phyloP scores from a whole-genome alignment of 2,113 vertebrate genomes.

The Rhinopomastus cyanomelas region DNA sequence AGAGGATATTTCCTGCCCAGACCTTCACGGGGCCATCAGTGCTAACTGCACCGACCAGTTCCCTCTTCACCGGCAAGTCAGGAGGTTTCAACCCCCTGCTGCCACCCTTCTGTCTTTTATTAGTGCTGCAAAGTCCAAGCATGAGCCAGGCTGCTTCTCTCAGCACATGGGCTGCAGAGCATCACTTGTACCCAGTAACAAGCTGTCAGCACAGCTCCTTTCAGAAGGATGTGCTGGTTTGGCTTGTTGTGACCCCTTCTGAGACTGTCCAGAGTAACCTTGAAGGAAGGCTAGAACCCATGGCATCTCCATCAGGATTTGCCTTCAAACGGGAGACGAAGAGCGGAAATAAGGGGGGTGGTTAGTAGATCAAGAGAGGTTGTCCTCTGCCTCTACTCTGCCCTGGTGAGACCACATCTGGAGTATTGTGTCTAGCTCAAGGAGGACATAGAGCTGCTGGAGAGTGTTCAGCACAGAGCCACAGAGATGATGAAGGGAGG shows the following conservation, averaged over 20 bases:
- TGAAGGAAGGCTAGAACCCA: neutral
- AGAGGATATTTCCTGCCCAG: neutral
- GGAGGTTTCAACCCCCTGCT: neutral
- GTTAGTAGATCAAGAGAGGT: too few relatives aligned
- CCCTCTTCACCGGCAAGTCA: neutral
- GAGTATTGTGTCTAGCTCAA: too few relatives aligned
- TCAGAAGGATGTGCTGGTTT: neutral
- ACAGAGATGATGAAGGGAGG: too few relatives aligned
- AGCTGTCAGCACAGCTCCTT: neutral
- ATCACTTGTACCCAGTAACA: neutral
- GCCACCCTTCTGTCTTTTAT: neutral
- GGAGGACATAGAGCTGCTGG: too few relatives aligned
- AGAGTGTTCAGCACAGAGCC: too few relatives aligned
- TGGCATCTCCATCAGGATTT: neutral
- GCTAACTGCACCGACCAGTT: neutral
- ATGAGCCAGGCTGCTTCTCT: neutral
- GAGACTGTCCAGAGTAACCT: neutral
- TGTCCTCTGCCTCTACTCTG: too few relatives aligned
- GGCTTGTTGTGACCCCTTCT: neutral
- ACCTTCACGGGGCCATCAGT: rapidly evolving
- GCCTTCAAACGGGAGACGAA: neutral
- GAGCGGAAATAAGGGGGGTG: too few relatives aligned
- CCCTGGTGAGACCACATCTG: too few relatives aligned
- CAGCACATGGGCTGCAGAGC: neutral
- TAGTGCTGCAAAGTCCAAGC: neutral